Base-by-base conservation (phyloP, 2,113 vertebrate species). In the Alligator sinensis region DNA sequence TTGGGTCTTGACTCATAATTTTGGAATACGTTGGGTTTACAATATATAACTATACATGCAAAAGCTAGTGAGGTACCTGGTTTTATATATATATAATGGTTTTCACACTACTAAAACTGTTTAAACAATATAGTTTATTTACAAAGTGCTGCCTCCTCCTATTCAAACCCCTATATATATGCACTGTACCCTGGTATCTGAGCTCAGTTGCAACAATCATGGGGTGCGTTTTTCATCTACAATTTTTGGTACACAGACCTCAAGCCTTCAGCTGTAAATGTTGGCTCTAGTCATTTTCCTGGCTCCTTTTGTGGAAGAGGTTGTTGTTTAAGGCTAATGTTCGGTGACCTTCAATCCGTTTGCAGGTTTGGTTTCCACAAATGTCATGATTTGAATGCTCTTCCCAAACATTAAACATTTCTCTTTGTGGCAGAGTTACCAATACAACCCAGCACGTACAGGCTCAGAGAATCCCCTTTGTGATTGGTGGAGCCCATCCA, bases 111-210 rank as follows among this genome's bases (percentile, higher is more conserved):
- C 74, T 95, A 96, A 97, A 97, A 98, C 63, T 94, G 90, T 94
- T 97, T 96, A 97, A 92, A 97, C 95, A 96, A 95, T 93, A 89
- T n/a, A 92, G 87, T 95, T 97, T 88, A 90, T 97, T 96, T 97
- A 91, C 66, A 97, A 97, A 95, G 90, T 84, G 77, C 89, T 93
- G 86, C 79, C 87, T 96, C 70, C 88, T 96, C 92, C 96, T 70
- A 96, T 89, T 78, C 88, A 47, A 91, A 34, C 68, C 88, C 90
- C 80, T 95, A 47, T 47, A 47, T 47, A 47, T 47, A 47, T 38
- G 16, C 64, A 28, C 16, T 18, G 16, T 30, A 17, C n/a, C 66
- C 27, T 38, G 30, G 30, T 70, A 11, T 22, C 34, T 70, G 68
- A 30, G 18, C 68, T 47, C 47, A 47, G 47, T 47, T 47, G 47